These are phyloP conservation scores for Limanda limanda DNA, from an alignment of 2,113 vertebrate genomes.

Conservation along the genomic window DNA sequence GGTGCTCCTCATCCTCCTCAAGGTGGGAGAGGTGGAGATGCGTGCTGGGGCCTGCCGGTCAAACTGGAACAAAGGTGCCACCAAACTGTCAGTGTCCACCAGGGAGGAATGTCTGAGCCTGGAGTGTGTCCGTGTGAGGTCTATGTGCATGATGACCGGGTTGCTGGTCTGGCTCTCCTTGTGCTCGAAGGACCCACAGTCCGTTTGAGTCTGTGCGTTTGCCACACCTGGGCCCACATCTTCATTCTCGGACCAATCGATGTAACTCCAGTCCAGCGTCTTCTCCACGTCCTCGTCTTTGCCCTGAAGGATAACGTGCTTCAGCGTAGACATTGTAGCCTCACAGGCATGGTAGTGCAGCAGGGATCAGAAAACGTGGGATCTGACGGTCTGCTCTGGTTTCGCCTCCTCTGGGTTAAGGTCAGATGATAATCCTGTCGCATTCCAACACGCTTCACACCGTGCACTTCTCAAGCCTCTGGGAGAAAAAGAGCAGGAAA, in stretches of 20 bases:
- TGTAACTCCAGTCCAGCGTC: constrained; percentile 79
- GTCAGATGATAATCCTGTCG: constrained; percentile 68
- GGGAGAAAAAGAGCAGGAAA: constrained; percentile 27
- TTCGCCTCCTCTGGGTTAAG: constrained; percentile 39
- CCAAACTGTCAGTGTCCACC: constrained; percentile 56
- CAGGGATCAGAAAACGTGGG: constrained; percentile 51
- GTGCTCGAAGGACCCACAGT: constrained; percentile 46
- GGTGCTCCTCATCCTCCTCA: constrained; percentile 86
- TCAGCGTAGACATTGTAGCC: constrained; percentile 79
- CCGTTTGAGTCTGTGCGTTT: constrained; percentile 78
- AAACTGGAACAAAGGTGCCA: constrained; percentile 82
- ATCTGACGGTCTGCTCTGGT: constrained; percentile 41
- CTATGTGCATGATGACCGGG: constrained; percentile 80
- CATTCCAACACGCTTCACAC: constrained; percentile 68
- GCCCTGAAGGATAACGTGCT: constrained; percentile 71
- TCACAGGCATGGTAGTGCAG: constrained; percentile 74
- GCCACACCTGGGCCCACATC: constrained; percentile 48
- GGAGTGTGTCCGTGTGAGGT: constrained; percentile 72
- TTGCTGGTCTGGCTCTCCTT: constrained; percentile 80
- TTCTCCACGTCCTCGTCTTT: constrained; percentile 72
- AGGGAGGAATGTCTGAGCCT: constrained; percentile 69
- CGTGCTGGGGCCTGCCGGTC: constrained; percentile 85
- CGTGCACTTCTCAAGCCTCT: constrained; percentile 51
- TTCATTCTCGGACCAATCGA: constrained; percentile 77
- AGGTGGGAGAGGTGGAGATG: constrained; percentile 90